Percentiles rank a stretch among this genome's conserved stretches.
phyloP scores from a whole-genome alignment of 2,113 vertebrate species.

The Turnix velox region DNA sequence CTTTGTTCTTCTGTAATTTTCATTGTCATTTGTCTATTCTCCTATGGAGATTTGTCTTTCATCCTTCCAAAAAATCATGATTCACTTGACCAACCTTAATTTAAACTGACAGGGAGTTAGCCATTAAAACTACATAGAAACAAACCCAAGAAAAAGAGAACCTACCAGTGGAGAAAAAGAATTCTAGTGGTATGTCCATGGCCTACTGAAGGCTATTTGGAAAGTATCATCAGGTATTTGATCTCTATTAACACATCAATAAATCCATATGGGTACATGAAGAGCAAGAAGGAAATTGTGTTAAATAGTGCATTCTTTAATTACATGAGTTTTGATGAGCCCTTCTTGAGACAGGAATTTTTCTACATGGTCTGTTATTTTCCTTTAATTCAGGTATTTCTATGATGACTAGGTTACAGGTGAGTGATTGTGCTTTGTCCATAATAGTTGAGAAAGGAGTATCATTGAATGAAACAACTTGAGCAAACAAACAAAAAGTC shows the following conservation, averaged over 20 bases:
- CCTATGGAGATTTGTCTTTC: background rate
- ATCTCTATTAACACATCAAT: background rate
- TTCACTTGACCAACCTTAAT: background rate
- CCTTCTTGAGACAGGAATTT: background rate
- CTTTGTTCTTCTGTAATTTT: fast-evolving
- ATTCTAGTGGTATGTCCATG: fast-evolving
- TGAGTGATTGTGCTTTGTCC: background rate
- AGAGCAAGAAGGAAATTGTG: background rate
- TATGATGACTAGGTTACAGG: background rate
- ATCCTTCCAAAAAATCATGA: background rate
- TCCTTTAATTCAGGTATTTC: background rate
- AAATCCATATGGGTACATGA: background rate
- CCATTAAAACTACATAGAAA: too few species aligned
- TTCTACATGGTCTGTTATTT: fast-evolving
- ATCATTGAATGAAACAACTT: background rate
- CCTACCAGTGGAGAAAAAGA: fast-evolving
- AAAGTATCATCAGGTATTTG: background rate
- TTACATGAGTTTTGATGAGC: background rate
- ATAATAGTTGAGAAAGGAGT: background rate
- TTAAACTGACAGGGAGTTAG: background rate
- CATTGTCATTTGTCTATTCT: background rate
- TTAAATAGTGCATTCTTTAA: background rate
- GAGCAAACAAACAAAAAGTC: too few species aligned
- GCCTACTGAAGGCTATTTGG: fast-evolving
- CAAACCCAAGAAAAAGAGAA: background rate